Conservation (phyloP, 1,140 invertebrate species). For the Glossosoma conforme region DNA sequence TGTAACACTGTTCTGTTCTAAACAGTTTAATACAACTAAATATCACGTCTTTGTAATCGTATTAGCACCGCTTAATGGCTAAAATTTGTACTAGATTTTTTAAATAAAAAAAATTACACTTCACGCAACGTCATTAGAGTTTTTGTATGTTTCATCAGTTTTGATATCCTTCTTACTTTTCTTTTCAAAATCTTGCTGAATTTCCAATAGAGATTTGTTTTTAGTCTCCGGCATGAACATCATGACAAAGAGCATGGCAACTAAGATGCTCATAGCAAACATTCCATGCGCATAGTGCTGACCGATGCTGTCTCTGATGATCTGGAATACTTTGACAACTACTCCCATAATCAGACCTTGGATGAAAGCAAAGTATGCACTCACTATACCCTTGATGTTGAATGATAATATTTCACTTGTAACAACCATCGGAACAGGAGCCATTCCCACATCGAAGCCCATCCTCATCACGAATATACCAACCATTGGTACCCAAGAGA, state of each 20-base stretch:
- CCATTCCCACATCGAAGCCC: conserved; percentile 24
- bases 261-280: conserved; percentile 11
- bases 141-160: background rate
- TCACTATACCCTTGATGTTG: conserved; percentile 24
- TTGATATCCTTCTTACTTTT: background rate
- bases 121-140: too few relatives aligned
- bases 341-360: conserved; percentile 22
- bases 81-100: too few relatives aligned
- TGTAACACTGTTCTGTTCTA: background rate
- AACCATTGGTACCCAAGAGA: conserved; percentile 23
- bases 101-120: too few relatives aligned
- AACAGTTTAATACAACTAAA: background rate
- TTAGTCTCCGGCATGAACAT: conserved; percentile 30
- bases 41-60: background rate
- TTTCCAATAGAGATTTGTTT: conserved; percentile 26
- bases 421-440: conserved; percentile 25
- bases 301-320: conserved; percentile 21
- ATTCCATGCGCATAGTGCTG: conserved; percentile 22
- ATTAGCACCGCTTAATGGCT: background rate
- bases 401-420: conserved; percentile 29
- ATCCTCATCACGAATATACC: conserved; percentile 22
- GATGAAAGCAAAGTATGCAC: conserved; percentile 27
- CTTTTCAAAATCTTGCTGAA: conserved; percentile 24
- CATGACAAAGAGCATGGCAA: conserved; percentile 22
- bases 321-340: conserved; percentile 23